Conservation (phyloP, 1,140 invertebrate genomes). For the Octopus bimaculoides region DNA sequence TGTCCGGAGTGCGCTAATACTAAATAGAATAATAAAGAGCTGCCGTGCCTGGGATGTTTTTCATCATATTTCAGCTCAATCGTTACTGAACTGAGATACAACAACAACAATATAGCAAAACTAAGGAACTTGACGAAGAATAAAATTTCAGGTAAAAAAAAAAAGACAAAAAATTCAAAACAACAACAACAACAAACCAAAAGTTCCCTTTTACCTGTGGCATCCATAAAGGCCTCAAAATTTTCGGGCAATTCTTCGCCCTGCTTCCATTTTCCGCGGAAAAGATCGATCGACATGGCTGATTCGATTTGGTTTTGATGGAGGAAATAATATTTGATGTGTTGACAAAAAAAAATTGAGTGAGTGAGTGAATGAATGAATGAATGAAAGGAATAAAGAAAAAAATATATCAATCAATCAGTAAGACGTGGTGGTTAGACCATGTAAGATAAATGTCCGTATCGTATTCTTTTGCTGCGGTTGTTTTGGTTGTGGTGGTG, state of each 20-base stretch:
- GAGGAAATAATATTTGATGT: background rate
- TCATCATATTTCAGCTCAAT: no score
- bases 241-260: background rate
- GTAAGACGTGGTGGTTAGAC: no score
- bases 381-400: background rate
- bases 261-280: background rate
- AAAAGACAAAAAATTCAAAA: no score
- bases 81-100: no score
- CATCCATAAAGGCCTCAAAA: constrained; percentile 1
- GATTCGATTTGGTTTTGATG: background rate
- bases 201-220: background rate
- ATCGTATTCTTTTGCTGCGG: background rate
- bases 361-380: background rate
- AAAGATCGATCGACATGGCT: background rate
- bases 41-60: no score
- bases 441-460: background rate
- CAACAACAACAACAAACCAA: no score
- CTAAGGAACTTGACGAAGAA: no score
- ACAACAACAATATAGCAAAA: no score
- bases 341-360: background rate
- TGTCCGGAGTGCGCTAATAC: no score
- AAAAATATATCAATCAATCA: background rate
- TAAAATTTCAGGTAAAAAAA: no score
- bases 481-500: background rate
- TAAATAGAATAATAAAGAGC: no score